Base-by-base conservation (phyloP, 1,140 invertebrate genomes). In the Megalonaias nervosa region DNA sequence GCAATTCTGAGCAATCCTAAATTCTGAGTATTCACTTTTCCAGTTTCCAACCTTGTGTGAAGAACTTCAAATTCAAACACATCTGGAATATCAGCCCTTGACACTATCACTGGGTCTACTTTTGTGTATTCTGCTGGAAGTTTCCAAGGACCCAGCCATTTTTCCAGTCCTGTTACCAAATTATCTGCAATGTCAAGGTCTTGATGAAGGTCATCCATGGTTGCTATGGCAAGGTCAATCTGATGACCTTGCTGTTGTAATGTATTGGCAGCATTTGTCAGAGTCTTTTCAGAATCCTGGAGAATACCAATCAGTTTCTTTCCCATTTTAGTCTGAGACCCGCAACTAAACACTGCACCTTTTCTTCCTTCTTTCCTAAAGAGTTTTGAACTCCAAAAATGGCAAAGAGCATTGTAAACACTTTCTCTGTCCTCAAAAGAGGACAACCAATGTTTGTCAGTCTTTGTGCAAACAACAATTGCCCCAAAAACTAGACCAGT, bases 121-220 rank as follows among this genome's bases (percentile, higher is more conserved):
- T 16, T n/a, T 16, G 61, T 58, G 17, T 76, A 67, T 4, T 73
- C 17, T 26, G 69, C 58, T 55, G 77, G 74, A 11, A 79, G 19
- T 38, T 66, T 67, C 79, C 76, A 79, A 26, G 73, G 55, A 17
- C 79, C 82, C 17, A 83, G n/a, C 80, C 82, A 81, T 17, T 64
- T 73, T n/a, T 81, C 80, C 16, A 83, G 65, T 23, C 74, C 80
- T 11, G 71, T 70, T 1, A 81, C 65, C 9, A 83, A 13, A 59
- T 74, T 74, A 6, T 81, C 76, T 19, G 76, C 73, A 66, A 83
- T 57, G 48, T 83, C 79, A 9, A 83, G 69, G 67, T 83, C 82
- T 60, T 79, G 70, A 57, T 83, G 79, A 48, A 83, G 26, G 21
- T 83, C 80, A 19, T 64, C 26, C 79, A 81, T 79, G 3, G 58